phyloP scores from a whole-genome alignment of 2,888 invertebrate species.

The Trichogramma dendrolimi region DNA sequence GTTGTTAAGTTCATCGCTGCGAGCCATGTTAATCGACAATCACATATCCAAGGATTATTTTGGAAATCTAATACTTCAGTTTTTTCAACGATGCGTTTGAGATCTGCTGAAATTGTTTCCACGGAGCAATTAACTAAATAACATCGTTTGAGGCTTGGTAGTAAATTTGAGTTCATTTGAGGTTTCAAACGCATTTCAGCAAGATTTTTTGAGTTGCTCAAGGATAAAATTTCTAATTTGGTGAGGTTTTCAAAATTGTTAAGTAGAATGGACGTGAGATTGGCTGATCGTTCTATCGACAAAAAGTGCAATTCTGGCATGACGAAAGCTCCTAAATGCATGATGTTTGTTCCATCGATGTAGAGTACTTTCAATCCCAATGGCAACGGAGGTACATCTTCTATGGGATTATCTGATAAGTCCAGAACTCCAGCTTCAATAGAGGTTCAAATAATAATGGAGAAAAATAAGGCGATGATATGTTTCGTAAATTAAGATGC shows the following conservation, averaged over 20 bases:
- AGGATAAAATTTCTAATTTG: slow-evolving; percentile 54
- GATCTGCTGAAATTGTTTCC: slow-evolving; percentile 48
- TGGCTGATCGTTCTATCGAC: slow-evolving; percentile 57
- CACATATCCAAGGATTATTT: slow-evolving; percentile 64
- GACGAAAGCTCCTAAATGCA: slow-evolving; percentile 51
- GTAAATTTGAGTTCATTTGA: slow-evolving; percentile 39
- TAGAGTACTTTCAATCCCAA: slow-evolving; percentile 59
- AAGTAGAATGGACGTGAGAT: slow-evolving; percentile 55
- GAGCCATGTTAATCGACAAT: slow-evolving; percentile 60
- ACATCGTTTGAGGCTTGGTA: slow-evolving; percentile 53
- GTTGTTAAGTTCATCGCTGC: slow-evolving; percentile 51
- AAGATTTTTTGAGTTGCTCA: slow-evolving; percentile 58
- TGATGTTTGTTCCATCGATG: slow-evolving; percentile 61
- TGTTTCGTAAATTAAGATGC: slow-evolving; percentile 41
- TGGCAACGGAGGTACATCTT: slow-evolving; percentile 58
- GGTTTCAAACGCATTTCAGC: slow-evolving; percentile 46
- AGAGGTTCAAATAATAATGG: slow-evolving; percentile 40
- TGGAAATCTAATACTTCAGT: slow-evolving; percentile 56
- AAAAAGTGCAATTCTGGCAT: slow-evolving; percentile 55
- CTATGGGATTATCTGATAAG: slow-evolving; percentile 55
- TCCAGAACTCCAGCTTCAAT: slow-evolving; percentile 39
- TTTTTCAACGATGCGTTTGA: slow-evolving; percentile 54
- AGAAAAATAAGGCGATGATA: slow-evolving; percentile 39
- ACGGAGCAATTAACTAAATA: slow-evolving; percentile 55
- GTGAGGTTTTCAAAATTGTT: slow-evolving; percentile 59